Conservation (phyloP, 2,888 invertebrate genomes). For the Agriopis aurantiaria region DNA sequence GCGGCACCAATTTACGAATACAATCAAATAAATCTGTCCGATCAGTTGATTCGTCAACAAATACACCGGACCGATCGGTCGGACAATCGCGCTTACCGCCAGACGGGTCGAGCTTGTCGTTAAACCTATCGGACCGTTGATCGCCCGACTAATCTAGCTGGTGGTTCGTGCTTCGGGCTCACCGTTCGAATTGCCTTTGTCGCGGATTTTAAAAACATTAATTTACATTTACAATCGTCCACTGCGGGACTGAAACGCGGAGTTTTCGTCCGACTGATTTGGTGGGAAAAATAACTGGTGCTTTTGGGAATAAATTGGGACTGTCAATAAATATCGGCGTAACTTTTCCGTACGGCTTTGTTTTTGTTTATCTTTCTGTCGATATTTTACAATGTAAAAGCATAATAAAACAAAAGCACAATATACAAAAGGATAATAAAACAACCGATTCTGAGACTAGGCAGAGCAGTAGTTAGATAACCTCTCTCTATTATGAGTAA, state of each 20-base stretch:
- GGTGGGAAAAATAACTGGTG: neutral
- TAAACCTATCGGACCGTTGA: neutral
- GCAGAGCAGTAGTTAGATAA: no score
- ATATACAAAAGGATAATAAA: neutral
- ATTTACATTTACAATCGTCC: slow-evolving; percentile 17
- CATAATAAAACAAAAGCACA: neutral
- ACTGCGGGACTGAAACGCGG: slow-evolving; percentile 2
- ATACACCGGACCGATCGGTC: neutral
- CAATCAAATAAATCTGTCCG: slow-evolving; percentile 27
- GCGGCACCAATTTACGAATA: slow-evolving; percentile 18
- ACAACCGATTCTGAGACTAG: neutral
- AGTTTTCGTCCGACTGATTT: neutral
- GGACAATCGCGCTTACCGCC: neutral
- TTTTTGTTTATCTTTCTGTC: neutral
- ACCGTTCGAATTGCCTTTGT: slow-evolving; percentile 9
- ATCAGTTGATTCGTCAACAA: neutral
- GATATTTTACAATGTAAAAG: neutral
- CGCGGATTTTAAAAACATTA: slow-evolving; percentile 16
- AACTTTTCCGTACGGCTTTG: neutral
- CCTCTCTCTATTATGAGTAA: no score
- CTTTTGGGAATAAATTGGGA: slow-evolving; percentile 4
- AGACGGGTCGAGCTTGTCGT: neutral
- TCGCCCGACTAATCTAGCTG: neutral
- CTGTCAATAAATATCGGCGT: neutral
- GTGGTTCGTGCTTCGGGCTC: neutral